phyloP scores from a whole-genome alignment of 1,140 invertebrate genomes.

The Prorops nasuta region DNA sequence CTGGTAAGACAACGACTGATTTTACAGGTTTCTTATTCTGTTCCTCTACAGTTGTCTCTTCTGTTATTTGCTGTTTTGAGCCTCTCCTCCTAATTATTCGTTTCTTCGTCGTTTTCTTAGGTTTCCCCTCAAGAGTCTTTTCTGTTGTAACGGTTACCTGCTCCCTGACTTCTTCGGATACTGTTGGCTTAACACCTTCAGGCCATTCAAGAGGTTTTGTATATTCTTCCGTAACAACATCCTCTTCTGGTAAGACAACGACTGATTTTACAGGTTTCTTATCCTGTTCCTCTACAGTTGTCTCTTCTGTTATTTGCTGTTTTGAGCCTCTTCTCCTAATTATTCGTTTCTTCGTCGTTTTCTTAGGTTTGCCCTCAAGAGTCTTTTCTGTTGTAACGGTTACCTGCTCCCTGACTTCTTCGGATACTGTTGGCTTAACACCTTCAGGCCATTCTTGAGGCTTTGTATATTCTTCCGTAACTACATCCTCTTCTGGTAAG shows the following conservation, averaged over 20 bases:
- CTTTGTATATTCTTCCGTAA: too few relatives aligned
- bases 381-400: slow-evolving; percentile 40
- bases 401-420: slow-evolving; percentile 42
- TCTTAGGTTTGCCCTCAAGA: slow-evolving; percentile 46
- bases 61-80: not conserved
- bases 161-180: slow-evolving; percentile 21
- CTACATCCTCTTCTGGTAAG: slow-evolving; percentile 13
- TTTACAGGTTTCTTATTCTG: slow-evolving; percentile 13
- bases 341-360: slow-evolving; percentile 24
- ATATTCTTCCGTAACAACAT: slow-evolving; percentile 20
- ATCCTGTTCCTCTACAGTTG: slow-evolving; percentile 24
- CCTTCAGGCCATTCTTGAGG: too few relatives aligned
- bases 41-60: slow-evolving; percentile 11
- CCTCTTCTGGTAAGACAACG: slow-evolving; percentile 36
- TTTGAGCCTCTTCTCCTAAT: slow-evolving; percentile 21
- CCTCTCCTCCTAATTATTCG: not conserved
- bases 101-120: slow-evolving; percentile 10
- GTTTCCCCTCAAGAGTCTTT: slow-evolving; percentile 19
- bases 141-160: slow-evolving; percentile 15
- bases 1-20: not conserved
- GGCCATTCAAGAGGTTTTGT: slow-evolving; percentile 23
- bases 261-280: slow-evolving; percentile 13
- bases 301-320: slow-evolving; percentile 21
- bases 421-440: too few relatives aligned
- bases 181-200: slow-evolving; percentile 32